A percentile compares a stretch with the other conserved stretches of the same genome.
phyloP scores from a whole-genome alignment of 1,140 invertebrate species.

The Drosophila suzukii region DNA sequence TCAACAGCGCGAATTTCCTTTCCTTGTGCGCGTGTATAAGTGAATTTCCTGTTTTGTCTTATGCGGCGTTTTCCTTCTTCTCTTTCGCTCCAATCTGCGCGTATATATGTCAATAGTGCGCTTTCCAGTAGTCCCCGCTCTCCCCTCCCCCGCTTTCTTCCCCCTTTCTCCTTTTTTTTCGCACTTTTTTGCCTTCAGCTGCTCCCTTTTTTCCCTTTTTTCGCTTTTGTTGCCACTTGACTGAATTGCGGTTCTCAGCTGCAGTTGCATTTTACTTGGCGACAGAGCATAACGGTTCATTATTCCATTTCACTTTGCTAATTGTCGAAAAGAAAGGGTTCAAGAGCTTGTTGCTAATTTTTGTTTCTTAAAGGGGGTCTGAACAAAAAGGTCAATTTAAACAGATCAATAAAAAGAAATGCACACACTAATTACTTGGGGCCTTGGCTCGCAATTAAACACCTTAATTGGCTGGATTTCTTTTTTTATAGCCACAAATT shows the following conservation, averaged over 20 bases:
- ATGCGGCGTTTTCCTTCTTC: conserved; percentile 74
- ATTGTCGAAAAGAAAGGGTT: conserved; percentile 17
- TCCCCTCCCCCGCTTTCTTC: conserved; percentile 1
- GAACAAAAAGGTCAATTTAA: conserved; percentile 37
- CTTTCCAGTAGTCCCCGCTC: conserved; percentile 70
- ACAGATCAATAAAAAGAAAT: conserved; percentile 30
- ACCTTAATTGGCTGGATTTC: conserved; percentile 25
- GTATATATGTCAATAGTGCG: conserved; percentile 84
- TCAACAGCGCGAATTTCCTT: conserved; percentile 76
- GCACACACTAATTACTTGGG: conserved; percentile 26
- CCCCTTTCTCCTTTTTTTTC: conserved; percentile 36
- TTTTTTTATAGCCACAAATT: conserved; percentile 17
- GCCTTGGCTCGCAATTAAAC: background rate
- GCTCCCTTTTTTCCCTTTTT: conserved; percentile 56
- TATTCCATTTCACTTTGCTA: conserved; percentile 41
- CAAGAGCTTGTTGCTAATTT: conserved; percentile 17
- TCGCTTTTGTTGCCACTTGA: conserved; percentile 66
- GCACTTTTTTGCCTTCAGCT: conserved; percentile 52
- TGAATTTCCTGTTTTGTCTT: conserved; percentile 80
- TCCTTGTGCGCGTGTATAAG: conserved; percentile 54
- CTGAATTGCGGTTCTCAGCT: conserved; percentile 68
- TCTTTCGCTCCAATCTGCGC: conserved; percentile 49
- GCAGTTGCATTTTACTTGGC: conserved; percentile 54
- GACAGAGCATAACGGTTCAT: conserved; percentile 46
- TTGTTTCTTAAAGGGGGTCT: conserved; percentile 12